phyloP scores from a whole-genome alignment of 2,113 vertebrate species.

The Epinephelus fuscoguttatus region DNA sequence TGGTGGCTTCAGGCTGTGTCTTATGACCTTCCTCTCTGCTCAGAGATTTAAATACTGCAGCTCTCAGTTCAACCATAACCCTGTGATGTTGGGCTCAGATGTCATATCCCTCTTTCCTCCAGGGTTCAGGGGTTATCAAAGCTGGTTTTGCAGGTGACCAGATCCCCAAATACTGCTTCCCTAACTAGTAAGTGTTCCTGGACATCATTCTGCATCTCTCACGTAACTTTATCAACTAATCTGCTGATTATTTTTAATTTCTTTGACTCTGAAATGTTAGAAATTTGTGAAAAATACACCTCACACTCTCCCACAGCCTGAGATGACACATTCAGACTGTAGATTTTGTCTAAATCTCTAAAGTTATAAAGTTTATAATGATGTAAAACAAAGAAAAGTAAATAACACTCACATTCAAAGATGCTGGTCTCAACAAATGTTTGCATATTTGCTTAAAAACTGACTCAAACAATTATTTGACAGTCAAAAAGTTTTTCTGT shows the following conservation, averaged over 20 bases:
- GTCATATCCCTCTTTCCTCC: not conserved
- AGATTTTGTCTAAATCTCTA: not conserved
- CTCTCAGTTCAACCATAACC: not conserved
- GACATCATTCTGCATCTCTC: not conserved
- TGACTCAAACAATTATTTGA: not conserved
- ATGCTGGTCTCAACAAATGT: too few relatives aligned
- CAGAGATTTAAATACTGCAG: not conserved
- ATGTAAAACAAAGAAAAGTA: not conserved
- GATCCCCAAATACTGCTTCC: conserved; percentile 96
- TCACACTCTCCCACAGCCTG: not conserved
- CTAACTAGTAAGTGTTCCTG: conserved; percentile 90
- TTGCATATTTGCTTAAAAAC: not conserved
- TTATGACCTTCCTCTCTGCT: conserved; percentile 63
- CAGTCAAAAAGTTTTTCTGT: not conserved
- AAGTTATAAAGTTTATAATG: not conserved
- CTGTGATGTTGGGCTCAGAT: not conserved
- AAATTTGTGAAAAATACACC: too few relatives aligned
- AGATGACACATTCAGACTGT: not conserved
- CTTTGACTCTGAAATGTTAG: not conserved
- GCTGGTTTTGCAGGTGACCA: conserved; percentile 95
- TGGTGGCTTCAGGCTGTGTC: conserved; percentile 55
- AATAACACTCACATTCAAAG: not conserved
- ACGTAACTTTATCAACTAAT: not conserved
- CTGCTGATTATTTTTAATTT: too few relatives aligned
- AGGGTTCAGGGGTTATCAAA: conserved; percentile 94